Conservation (phyloP, 2,888 invertebrate genomes). For the Hirtodrosophila cameraria region DNA sequence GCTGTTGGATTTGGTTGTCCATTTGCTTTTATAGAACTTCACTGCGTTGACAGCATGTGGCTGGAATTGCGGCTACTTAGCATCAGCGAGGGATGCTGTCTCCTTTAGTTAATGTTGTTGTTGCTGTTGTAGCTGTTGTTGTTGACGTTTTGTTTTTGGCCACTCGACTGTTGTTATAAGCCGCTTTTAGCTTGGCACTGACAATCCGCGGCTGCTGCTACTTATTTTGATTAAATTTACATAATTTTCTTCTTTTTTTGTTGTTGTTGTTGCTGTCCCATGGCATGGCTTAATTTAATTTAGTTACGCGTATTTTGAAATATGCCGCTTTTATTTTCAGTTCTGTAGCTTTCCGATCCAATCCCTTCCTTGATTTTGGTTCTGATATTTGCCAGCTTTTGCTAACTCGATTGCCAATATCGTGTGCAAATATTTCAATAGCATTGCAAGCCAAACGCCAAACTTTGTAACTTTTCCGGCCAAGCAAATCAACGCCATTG, state of each 20-base stretch:
- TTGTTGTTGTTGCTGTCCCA: conserved; percentile 8
- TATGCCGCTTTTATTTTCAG: conserved; percentile 41
- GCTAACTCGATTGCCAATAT: conserved; percentile 75
- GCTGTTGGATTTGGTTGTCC: conserved; percentile 29
- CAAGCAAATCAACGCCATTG: conserved; percentile 54
- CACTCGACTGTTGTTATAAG: conserved; percentile 68
- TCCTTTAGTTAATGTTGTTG: conserved; percentile 4
- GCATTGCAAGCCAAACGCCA: conserved; percentile 53
- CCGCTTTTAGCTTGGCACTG: conserved; percentile 66
- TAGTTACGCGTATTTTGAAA: conserved; percentile 55
- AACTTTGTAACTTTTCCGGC: conserved; percentile 61
- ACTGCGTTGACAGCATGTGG: conserved; percentile 71
- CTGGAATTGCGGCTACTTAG: conserved; percentile 74
- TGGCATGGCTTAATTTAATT: conserved; percentile 48
- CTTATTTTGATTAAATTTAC: conserved; percentile 78
- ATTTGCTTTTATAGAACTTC: conserved; percentile 44
- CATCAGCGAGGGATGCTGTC: conserved; percentile 47
- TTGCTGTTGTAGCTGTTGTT: conserved; percentile 12
- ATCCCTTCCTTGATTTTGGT: conserved; percentile 3
- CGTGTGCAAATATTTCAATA: conserved; percentile 72
- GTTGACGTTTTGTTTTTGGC: conserved; percentile 47
- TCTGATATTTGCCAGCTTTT: conserved; percentile 61
- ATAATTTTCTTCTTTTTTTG: conserved; percentile 57
- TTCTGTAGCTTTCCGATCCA: conserved; percentile 7
- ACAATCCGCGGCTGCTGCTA: conserved; percentile 71